Percentiles rank a stretch among this genome's conserved stretches.
phyloP scores from a whole-genome alignment of 2,113 vertebrate genomes.

The Pitta sordida region DNA sequence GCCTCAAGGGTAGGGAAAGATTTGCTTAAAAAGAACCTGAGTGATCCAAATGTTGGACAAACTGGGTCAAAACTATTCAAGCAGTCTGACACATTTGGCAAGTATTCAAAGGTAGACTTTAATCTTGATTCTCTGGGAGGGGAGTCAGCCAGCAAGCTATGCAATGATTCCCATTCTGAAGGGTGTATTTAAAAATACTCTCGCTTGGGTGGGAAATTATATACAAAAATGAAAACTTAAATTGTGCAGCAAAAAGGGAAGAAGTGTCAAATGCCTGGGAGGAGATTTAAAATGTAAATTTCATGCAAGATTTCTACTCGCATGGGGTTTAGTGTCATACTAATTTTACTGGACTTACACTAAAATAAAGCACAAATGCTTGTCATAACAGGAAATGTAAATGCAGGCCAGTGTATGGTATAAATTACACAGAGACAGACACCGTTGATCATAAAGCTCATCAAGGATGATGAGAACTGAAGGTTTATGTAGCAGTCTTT shows the following conservation, averaged over 20 bases:
- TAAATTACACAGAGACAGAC: neutral
- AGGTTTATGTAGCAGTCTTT: neutral
- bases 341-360: neutral
- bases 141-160: neutral
- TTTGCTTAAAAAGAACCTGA: neutral
- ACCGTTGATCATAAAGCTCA: neutral
- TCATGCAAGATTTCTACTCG: neutral
- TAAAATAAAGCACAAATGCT: neutral
- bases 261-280: neutral
- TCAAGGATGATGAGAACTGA: neutral
- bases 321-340: neutral
- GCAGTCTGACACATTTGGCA: rapidly evolving
- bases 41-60: neutral
- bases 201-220: neutral
- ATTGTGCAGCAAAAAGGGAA: neutral
- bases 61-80: neutral
- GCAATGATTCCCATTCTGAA: neutral
- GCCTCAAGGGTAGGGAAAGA: neutral
- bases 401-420: neutral
- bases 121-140: neutral
- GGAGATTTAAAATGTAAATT: neutral
- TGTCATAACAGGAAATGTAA: neutral
- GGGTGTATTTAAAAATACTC: neutral
- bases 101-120: neutral
- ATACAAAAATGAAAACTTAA: neutral